A percentile compares a stretch with the other conserved stretches of the same genome.
Evolutionary conservation across 2,797 vertebrate genomes (phyloP).

Genomic region (Garrulus glandarius): DNA sequence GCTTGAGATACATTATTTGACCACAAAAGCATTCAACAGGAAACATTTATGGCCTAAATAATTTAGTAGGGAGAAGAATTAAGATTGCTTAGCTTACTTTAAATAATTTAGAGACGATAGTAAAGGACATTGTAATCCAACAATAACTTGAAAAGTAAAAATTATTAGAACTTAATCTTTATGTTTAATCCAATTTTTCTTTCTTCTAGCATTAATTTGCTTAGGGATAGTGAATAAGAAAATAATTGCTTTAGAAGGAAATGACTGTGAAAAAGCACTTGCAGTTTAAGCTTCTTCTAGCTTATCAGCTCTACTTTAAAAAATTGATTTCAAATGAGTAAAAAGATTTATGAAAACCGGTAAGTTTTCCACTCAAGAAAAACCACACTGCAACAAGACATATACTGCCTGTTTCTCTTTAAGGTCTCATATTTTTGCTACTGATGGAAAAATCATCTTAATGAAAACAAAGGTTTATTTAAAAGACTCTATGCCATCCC

Average conservation of each 20-base stretch:
- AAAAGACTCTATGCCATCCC: fast-evolving
- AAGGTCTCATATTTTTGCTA: not conserved
- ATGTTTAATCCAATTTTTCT: conserved; percentile 8
- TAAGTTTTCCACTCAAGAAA: not conserved
- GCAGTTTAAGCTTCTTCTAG: not conserved
- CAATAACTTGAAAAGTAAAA: conserved; percentile 15
- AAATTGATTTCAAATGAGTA: not conserved
- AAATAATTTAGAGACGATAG: conserved; percentile 73
- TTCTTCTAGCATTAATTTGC: not conserved
- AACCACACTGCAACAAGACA: not conserved
- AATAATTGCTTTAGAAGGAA: not conserved
- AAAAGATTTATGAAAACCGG: not conserved
- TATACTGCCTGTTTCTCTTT: not conserved
- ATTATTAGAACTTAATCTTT: not conserved
- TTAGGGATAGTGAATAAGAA: not conserved
- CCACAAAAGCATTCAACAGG: conserved; percentile 64
- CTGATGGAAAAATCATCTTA: not conserved
- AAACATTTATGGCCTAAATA: conserved; percentile 75
- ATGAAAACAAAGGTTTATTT: not conserved
- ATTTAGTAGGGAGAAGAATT: conserved; percentile 72
- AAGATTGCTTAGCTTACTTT: conserved; percentile 64
- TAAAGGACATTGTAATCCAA: conserved; percentile 14
- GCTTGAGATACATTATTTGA: conserved; percentile 27
- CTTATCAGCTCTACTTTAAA: not conserved
- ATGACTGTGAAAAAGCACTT: not conserved